A percentile compares a stretch with the other conserved stretches of the same genome.
Conservation (phyloP, 2,113 vertebrate genomes). For the Oncorhynchus kisutch region DNA sequence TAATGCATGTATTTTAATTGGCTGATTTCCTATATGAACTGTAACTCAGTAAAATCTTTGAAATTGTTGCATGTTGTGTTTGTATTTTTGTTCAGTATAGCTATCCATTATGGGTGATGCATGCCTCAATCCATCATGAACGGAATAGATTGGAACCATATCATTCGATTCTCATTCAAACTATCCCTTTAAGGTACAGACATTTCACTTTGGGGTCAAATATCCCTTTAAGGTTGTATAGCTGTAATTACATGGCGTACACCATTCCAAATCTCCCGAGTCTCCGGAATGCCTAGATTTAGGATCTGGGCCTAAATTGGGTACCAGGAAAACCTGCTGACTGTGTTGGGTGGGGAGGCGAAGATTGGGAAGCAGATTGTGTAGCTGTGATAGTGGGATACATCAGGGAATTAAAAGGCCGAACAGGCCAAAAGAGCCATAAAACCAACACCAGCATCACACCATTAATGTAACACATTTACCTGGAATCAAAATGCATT, state of each 20-base stretch:
- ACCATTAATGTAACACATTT: conserved; percentile 30
- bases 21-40: no score
- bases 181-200: no score
- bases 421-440: conserved; percentile 47
- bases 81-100: no score
- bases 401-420: conserved; percentile 64
- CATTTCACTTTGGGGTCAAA: background rate
- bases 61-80: no score
- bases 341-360: conserved; percentile 34
- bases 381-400: conserved; percentile 56
- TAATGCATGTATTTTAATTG: no score
- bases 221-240: conserved; percentile 53
- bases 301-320: conserved; percentile 62
- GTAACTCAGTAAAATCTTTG: no score
- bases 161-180: conserved; percentile 4
- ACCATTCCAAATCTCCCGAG: conserved; percentile 40
- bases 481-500: conserved; percentile 14
- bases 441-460: conserved; percentile 56
- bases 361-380: conserved; percentile 36
- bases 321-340: conserved; percentile 62
- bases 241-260: conserved; percentile 48
- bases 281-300: conserved; percentile 51
- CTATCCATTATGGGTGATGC: no score
- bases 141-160: background rate
- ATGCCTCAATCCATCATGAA: conserved; percentile 32